Conservation (phyloP, 2,113 vertebrate species). For the Phrynosoma blainvillii region DNA sequence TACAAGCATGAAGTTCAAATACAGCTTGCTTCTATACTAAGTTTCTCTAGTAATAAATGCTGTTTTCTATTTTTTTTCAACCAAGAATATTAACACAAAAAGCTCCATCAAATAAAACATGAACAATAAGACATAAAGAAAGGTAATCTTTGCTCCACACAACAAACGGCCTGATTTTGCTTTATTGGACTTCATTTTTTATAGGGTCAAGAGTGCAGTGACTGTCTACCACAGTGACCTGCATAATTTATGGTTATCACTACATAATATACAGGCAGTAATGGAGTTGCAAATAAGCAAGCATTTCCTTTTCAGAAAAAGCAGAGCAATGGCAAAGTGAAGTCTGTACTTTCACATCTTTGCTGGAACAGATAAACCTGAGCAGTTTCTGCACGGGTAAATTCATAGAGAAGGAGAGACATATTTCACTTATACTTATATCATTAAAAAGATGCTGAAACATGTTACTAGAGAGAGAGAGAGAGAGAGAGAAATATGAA, state of each 20-base stretch:
- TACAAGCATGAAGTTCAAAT: neutral
- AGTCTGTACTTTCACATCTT: slow-evolving; percentile 15
- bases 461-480: too few relatives aligned
- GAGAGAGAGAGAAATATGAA: neutral
- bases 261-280: slow-evolving; percentile 37
- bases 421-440: neutral
- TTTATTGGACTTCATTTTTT: slow-evolving; percentile 41
- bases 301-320: slow-evolving; percentile 47
- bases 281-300: neutral
- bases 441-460: neutral
- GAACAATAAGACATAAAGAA: slow-evolving; percentile 30
- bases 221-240: slow-evolving; percentile 38
- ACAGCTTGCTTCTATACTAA: neutral
- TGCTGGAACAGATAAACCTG: slow-evolving; percentile 33
- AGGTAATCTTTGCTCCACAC: slow-evolving; percentile 12
- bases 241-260: slow-evolving; percentile 48
- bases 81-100: neutral
- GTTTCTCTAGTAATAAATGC: neutral
- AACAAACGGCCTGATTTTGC: slow-evolving; percentile 55
- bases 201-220: slow-evolving; percentile 52
- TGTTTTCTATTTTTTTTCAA: neutral
- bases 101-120: neutral
- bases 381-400: slow-evolving; percentile 27
- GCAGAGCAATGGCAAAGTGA: slow-evolving; percentile 36
- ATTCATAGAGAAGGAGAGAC: neutral